A percentile compares a stretch with the other conserved stretches of the same genome.
Conservation (phyloP, 2,888 invertebrate species). For the Cantharis nigra region DNA sequence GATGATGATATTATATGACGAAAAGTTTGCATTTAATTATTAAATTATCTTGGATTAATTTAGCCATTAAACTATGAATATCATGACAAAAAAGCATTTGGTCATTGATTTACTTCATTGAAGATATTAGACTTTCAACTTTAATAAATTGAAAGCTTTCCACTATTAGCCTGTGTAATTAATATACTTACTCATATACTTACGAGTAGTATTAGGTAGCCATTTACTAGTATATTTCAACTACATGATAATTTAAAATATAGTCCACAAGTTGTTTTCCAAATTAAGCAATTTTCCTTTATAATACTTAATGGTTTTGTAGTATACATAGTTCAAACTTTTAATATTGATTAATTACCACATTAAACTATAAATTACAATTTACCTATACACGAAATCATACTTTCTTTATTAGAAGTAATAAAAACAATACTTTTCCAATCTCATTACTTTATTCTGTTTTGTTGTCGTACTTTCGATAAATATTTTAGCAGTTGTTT, state of each 20-base stretch:
- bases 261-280: not conserved
- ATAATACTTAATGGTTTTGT: not conserved
- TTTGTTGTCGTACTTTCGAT: not conserved
- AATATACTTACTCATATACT: not conserved
- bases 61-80: constrained; percentile 25
- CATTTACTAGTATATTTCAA: not conserved
- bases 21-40: not conserved
- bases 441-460: not conserved
- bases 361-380: not conserved
- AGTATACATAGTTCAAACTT: not conserved
- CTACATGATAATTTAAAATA: not conserved
- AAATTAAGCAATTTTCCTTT: not conserved
- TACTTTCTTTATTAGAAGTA: not conserved
- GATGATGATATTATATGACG: not conserved
- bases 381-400: not conserved
- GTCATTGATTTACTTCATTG: constrained; percentile 22
- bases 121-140: constrained; percentile 29
- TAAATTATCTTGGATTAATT: not conserved
- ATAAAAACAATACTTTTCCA: not conserved
- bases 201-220: not conserved
- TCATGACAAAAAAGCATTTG: constrained; percentile 30
- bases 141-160: constrained; percentile 32
- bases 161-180: constrained; percentile 15
- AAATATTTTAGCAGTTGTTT: not conserved
- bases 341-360: not conserved